Percentiles rank a stretch among this genome's conserved stretches.
Conservation (phyloP, 2,797 vertebrate species). For the Semaprochilodus insignis region DNA sequence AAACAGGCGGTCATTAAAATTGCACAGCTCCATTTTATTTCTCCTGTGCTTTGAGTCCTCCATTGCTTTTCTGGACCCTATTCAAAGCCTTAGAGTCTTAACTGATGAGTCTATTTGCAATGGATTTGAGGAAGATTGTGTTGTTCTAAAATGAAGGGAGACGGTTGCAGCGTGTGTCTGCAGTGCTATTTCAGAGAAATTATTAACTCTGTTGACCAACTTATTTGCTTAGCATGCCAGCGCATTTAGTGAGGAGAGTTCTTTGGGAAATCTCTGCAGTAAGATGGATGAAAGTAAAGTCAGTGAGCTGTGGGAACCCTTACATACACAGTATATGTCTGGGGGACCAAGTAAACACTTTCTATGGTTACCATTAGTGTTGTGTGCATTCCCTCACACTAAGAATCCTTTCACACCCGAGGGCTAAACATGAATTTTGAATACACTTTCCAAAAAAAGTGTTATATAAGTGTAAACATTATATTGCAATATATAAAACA, state of each 20-base stretch:
- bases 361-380: neutral
- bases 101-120: slow-evolving; percentile 32
- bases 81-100: slow-evolving; percentile 5
- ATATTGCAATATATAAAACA: too few relatives aligned
- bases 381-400: neutral
- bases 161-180: neutral
- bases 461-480: too few relatives aligned
- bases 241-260: neutral
- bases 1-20: neutral
- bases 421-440: too few relatives aligned
- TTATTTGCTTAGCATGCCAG: slow-evolving; percentile 19
- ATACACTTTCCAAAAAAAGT: too few relatives aligned
- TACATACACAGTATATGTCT: neutral
- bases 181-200: slow-evolving; percentile 11
- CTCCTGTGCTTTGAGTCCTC: neutral
- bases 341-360: neutral
- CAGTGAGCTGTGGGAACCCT: slow-evolving; percentile 25
- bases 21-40: neutral
- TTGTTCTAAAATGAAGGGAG: slow-evolving; percentile 2
- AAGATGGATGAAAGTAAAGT: slow-evolving; percentile 11
- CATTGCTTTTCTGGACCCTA: neutral
- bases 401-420: too few relatives aligned
- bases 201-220: slow-evolving; percentile 32
- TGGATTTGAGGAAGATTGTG: slow-evolving; percentile 10
- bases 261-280: slow-evolving; percentile 7